Conservation (phyloP, 2,113 vertebrate species). For the Etheostoma spectabile region DNA sequence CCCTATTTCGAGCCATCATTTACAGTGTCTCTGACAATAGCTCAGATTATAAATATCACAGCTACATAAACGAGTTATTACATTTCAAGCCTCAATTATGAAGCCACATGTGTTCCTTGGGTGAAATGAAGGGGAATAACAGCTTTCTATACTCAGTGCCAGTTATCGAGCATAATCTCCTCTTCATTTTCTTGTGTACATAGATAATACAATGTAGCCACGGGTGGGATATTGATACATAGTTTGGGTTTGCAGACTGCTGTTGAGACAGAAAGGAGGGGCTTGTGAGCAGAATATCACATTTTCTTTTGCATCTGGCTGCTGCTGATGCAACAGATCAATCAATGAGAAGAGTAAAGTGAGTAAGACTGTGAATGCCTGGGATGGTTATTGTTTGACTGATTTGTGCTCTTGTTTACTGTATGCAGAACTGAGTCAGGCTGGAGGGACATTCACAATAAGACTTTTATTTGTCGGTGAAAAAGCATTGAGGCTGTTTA, state of each 20-base stretch:
- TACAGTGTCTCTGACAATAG: neutral
- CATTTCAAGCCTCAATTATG: neutral
- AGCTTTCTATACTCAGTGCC: neutral
- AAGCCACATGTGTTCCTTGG: neutral
- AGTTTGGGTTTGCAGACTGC: neutral
- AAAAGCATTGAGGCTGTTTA: conserved; percentile 65
- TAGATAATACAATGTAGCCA: neutral
- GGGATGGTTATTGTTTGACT: neutral
- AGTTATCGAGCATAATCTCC: neutral
- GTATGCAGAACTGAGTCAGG: neutral
- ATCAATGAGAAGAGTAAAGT: neutral
- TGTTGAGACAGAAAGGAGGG: neutral
- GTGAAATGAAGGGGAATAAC: neutral
- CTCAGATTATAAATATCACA: neutral
- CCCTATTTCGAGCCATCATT: neutral
- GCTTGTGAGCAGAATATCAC: neutral
- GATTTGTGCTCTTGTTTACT: conserved; percentile 20
- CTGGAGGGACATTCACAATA: conserved; percentile 28
- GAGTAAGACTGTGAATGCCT: neutral
- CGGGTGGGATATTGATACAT: neutral
- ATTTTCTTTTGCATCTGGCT: neutral
- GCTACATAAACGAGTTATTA: neutral
- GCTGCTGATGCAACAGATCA: conserved; percentile 5
- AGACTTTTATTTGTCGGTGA: conserved; percentile 63
- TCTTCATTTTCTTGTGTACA: neutral